phyloP scores from a whole-genome alignment of 2,888 invertebrate genomes.

The Monochamus alternatus region DNA sequence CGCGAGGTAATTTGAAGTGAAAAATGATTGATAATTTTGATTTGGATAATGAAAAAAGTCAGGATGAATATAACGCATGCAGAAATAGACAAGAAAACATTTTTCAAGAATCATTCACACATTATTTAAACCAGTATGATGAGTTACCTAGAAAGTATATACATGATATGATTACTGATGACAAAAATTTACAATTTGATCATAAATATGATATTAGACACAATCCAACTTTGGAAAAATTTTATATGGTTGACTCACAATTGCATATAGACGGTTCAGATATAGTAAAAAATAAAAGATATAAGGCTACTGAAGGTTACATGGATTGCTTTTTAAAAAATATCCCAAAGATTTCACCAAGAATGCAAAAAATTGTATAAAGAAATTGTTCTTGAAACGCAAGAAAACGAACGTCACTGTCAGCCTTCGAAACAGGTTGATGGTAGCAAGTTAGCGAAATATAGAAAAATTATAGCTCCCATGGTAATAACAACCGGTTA shows the following conservation, averaged over 20 bases:
- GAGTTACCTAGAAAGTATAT: constrained; percentile 29
- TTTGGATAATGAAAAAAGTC: not conserved
- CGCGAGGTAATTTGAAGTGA: not conserved
- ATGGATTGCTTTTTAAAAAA: not conserved
- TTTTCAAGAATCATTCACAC: constrained; percentile 11
- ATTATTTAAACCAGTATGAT: constrained; percentile 33
- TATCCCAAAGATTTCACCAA: not conserved
- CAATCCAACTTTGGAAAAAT: constrained; percentile 20
- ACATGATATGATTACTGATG: constrained; percentile 14
- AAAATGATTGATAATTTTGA: constrained; percentile 1
- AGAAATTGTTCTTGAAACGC: constrained; percentile 13
- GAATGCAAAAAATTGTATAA: not conserved
- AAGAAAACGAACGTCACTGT: constrained; percentile 14
- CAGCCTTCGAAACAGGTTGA: constrained; percentile 11
- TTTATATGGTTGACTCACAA: constrained; percentile 17
- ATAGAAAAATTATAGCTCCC: constrained; percentile 12
- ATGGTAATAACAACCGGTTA: not conserved
- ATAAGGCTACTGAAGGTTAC: not conserved
- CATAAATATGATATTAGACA: constrained; percentile 28
- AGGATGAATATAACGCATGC: not conserved
- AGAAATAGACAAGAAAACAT: constrained; percentile 4
- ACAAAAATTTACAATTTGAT: constrained; percentile 15
- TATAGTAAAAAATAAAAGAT: constrained; percentile 24
- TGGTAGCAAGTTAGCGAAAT: constrained; percentile 16
- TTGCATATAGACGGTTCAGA: constrained; percentile 14